Base-by-base conservation (phyloP, 1,140 invertebrate genomes). In the Vanessa atalanta region DNA sequence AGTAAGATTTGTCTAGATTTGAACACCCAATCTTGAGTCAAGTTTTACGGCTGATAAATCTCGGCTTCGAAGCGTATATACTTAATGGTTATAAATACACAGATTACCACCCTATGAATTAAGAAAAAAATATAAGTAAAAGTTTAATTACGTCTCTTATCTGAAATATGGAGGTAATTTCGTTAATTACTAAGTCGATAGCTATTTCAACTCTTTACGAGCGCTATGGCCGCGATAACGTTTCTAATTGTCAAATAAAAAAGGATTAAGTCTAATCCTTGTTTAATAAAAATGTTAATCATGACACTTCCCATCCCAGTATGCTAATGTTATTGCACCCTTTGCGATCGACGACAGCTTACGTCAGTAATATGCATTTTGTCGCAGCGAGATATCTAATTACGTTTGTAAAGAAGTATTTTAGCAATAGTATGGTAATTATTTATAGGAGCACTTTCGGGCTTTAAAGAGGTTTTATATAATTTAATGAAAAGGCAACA, bases 231-330 rank as follows among this genome's bases (percentile, higher is more conserved):
- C 76, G 79, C 81, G 88, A 91, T 92, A 92, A 88, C 88, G 84
- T 85, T 81, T 88, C 88, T 90, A 90, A 90, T 90, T 90, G 88
- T 90, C 88, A 79, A 90, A 88, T 92, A 92, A 92, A 92, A 88
- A 91, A 90, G 90, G 90, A 92, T 92, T 92, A 90, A 75, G 48
- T 65, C 70, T 89, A 88, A 91, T 92, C 89, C 90, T 88, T 88
- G 83, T 89, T 90, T 90, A 91, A 90, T 91, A 91, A 92, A 91
- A 92, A 92, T 92, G 90, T 92, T 90, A 90, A 92, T 90, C 82
- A 85, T 85, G 85, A 88, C 83, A 90, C 89, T 87, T 88, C 77
- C 83, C 84, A 83, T 83, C 84, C 83, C 76, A 84, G 65, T 87
- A 92, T 92, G 90, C 88, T 81, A 92, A 92, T 92, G 73, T 86